These are phyloP conservation scores for Mormyrops attenuatus DNA, from an alignment of 2,797 vertebrate genomes.

Conservation along the genomic window DNA sequence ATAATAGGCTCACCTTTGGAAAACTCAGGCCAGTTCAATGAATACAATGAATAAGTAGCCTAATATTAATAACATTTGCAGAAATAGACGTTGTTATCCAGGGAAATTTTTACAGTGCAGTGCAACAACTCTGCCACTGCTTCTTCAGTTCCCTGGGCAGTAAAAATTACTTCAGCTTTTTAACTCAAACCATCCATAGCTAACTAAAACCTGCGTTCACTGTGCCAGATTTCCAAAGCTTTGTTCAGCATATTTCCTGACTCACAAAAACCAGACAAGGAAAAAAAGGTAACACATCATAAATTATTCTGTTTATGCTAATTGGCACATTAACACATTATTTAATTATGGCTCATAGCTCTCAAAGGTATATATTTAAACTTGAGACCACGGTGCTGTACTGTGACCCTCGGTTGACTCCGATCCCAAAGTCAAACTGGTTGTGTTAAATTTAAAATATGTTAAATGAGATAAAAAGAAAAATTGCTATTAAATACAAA, in stretches of 20 bases:
- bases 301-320: slow-evolving; percentile 20
- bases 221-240: not conserved
- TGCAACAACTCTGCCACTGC: not conserved
- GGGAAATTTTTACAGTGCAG: not conserved
- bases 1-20: not conserved
- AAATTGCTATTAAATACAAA: not conserved
- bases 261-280: slow-evolving; percentile 15
- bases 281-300: slow-evolving; percentile 16
- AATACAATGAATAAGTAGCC: not conserved
- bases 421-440: not conserved
- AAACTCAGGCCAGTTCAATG: not conserved
- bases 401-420: slow-evolving; percentile 7
- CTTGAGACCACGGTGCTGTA: not conserved
- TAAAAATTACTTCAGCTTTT: not conserved
- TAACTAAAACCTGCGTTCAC: not conserved
- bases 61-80: not conserved
- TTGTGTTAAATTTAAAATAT: not conserved
- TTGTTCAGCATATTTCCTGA: not conserved
- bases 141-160: not conserved
- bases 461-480: not conserved
- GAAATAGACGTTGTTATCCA: not conserved
- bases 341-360: slow-evolving; percentile 14
- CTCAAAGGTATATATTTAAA: slow-evolving; percentile 17
- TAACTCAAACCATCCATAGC: slow-evolving; percentile 3
- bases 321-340: slow-evolving; percentile 19